A percentile compares a stretch with the other conserved stretches of the same genome.
Evolutionary conservation across 2,797 vertebrate species (phyloP).

Genomic region (Brachyrhaphis roseni): DNA sequence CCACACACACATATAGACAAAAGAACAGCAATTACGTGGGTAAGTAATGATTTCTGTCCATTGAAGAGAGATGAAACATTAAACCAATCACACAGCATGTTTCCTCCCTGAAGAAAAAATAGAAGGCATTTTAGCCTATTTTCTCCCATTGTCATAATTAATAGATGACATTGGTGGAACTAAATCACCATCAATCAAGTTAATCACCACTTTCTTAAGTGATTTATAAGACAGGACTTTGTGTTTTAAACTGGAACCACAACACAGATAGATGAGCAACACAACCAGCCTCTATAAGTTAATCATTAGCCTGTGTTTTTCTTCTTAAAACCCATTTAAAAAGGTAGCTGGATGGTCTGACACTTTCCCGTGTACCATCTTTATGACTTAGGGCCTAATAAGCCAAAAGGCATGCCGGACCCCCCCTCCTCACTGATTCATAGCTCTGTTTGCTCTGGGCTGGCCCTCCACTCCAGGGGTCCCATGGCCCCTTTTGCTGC

Average conservation of each 20-base stretch:
- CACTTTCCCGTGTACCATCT: conserved; percentile 47
- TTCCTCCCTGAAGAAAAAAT: conserved; percentile 42
- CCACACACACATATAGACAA: conserved; percentile 1
- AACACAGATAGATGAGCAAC: conserved; percentile 45
- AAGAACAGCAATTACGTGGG: conserved; percentile 45
- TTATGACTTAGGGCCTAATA: conserved; percentile 53
- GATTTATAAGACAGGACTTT: not conserved
- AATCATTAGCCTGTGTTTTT: conserved; percentile 68
- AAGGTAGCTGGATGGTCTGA: conserved; percentile 29
- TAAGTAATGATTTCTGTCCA: conserved; percentile 43
- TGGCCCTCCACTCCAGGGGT: conserved; percentile 61
- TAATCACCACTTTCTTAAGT: conserved; percentile 16
- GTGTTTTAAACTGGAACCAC: conserved; percentile 13
- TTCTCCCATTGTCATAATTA: conserved; percentile 10
- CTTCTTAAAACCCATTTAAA: conserved; percentile 45
- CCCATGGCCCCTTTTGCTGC: conserved; percentile 69
- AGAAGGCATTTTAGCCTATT: not conserved
- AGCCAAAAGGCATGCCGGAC: conserved; percentile 62
- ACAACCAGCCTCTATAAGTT: conserved; percentile 34
- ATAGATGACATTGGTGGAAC: conserved; percentile 12
- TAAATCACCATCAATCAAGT: conserved; percentile 28
- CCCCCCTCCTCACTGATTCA: conserved; percentile 42
- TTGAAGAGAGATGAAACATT: conserved; percentile 40
- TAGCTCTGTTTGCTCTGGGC: conserved; percentile 60
- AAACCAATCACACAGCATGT: conserved; percentile 40